A percentile compares a stretch with the other conserved stretches of the same genome.
Conservation (phyloP, 2,797 vertebrate genomes). For the Silurus lanzhouensis region DNA sequence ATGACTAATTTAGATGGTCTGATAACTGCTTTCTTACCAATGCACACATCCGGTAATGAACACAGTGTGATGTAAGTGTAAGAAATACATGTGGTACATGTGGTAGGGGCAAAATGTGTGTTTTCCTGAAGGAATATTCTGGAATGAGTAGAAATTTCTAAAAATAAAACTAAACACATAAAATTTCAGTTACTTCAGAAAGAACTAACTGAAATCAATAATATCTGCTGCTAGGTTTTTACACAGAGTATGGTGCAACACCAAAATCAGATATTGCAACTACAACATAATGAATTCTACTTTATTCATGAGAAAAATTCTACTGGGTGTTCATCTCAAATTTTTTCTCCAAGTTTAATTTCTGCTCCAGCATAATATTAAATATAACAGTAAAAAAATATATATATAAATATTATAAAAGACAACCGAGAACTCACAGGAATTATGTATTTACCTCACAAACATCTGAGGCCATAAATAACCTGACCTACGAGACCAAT, state of each 20-base stretch:
- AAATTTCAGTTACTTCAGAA: background rate
- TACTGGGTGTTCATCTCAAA: background rate
- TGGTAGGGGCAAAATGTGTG: background rate
- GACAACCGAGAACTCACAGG: background rate
- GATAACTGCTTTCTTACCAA: conserved; percentile 5
- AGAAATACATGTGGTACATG: background rate
- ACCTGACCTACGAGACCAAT: background rate
- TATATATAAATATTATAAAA: background rate
- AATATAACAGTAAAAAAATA: background rate
- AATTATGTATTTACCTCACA: background rate
- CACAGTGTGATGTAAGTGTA: background rate
- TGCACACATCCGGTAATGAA: conserved; percentile 26
- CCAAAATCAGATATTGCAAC: background rate
- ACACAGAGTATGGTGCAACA: background rate
- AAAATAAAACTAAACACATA: background rate
- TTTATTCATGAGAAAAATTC: background rate
- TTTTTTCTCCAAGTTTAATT: background rate
- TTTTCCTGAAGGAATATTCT: background rate
- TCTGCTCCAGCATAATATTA: background rate
- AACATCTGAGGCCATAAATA: background rate
- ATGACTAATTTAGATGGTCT: conserved; percentile 8
- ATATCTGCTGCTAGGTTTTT: background rate
- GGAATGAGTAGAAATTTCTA: background rate
- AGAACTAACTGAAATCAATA: background rate
- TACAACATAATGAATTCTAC: background rate